phyloP scores from a whole-genome alignment of 2,113 vertebrate genomes.

The Callipepla squamata region DNA sequence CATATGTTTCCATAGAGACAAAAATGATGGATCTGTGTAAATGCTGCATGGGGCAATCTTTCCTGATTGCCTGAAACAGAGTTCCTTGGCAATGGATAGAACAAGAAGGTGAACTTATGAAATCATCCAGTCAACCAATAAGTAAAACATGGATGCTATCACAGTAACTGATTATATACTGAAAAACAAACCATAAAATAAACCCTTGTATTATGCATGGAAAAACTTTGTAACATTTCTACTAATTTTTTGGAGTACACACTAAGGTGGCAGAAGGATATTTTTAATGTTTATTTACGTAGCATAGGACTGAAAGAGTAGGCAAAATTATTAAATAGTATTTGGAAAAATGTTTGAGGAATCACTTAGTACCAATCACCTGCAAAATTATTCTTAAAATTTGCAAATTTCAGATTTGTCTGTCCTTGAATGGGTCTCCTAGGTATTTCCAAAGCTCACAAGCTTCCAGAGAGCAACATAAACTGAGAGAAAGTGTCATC shows the following conservation, averaged over 20 bases:
- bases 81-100: neutral
- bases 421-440: neutral
- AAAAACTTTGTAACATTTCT: neutral
- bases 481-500: neutral
- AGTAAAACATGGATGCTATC: neutral
- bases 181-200: neutral
- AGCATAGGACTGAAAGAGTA: neutral
- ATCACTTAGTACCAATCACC: neutral
- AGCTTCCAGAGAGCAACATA: neutral
- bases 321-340: neutral
- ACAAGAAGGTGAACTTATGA: neutral
- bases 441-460: neutral
- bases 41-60: neutral
- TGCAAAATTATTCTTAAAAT: neutral
- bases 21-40: conserved; percentile 5
- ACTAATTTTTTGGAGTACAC: neutral
- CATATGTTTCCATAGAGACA: conserved; percentile 57
- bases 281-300: neutral
- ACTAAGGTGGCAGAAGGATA: neutral
- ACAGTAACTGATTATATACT: neutral
- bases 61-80: neutral
- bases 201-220: neutral
- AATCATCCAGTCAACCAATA: neutral
- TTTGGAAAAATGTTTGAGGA: neutral
- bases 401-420: neutral